Conservation (phyloP, 1,140 invertebrate species). For the Trachymyrmex cornetzi region DNA sequence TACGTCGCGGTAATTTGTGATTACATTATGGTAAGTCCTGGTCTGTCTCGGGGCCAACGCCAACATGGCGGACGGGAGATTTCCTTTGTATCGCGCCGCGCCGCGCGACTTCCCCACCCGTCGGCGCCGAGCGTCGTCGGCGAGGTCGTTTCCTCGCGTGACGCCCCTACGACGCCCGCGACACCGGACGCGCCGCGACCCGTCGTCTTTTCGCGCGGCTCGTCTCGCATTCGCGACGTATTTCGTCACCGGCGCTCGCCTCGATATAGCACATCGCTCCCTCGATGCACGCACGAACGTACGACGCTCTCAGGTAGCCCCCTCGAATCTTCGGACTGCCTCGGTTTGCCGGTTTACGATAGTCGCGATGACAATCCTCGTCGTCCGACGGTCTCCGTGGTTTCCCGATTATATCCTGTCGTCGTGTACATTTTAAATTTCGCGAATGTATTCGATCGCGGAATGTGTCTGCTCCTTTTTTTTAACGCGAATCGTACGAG, state of each 20-base stretch:
- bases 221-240: not conserved
- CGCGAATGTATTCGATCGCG: not conserved
- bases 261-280: not conserved
- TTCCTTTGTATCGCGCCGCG: constrained; percentile 86
- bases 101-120: constrained; percentile 17
- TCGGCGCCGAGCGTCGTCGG: constrained; percentile 34
- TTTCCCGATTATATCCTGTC: constrained; percentile 4
- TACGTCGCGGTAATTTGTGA: constrained; percentile 87
- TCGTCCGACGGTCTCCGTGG: not conserved
- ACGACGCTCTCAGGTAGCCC: not conserved
- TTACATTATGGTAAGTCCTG: constrained; percentile 89
- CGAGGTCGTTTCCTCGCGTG: constrained; percentile 12
- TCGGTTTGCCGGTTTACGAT: constrained; percentile 9
- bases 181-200: not conserved
- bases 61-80: constrained; percentile 88
- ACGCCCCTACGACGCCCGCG: not conserved
- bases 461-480: not conserved
- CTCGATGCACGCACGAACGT: not conserved
- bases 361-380: constrained; percentile 67
- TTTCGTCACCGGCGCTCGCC: constrained; percentile 18
- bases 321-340: not conserved
- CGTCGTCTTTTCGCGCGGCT: too few species aligned
- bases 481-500: not conserved
- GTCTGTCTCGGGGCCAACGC: constrained; percentile 80
- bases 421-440: constrained; percentile 37